Evolutionary conservation across 1,140 invertebrate genomes (phyloP).

Genomic region (Zaprionus davidi): DNA sequence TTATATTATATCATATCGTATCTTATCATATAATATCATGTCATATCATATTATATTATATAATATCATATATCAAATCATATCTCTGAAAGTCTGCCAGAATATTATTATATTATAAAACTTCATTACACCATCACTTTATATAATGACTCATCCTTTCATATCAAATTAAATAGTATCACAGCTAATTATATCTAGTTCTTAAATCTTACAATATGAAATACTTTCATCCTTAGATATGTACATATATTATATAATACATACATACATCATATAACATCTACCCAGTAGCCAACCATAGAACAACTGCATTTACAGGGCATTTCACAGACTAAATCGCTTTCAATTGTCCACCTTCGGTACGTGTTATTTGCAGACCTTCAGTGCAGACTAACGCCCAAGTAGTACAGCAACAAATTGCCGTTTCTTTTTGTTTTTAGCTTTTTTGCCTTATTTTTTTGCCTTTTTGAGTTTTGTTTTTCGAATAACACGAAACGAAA

Average conservation of each 20-base stretch:
- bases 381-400: constrained; percentile 30
- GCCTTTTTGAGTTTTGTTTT: constrained; percentile 28
- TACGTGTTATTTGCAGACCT: constrained; percentile 61
- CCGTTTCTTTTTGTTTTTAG: constrained; percentile 9
- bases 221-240: too few species aligned
- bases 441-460: constrained; percentile 25
- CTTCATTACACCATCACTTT: background rate
- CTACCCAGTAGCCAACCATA: background rate
- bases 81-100: too few species aligned
- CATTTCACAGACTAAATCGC: background rate
- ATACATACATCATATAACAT: background rate
- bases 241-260: background rate
- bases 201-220: too few species aligned
- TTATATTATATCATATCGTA: too few species aligned
- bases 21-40: too few species aligned
- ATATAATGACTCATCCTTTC: too few species aligned
- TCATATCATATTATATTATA: background rate
- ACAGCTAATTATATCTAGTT: too few species aligned
- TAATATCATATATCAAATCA: too few species aligned
- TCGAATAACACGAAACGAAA: constrained; percentile 73
- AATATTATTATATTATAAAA: background rate
- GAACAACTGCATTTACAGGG: background rate
- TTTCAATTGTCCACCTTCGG: constrained; percentile 34
- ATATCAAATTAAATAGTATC: too few species aligned
- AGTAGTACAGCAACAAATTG: constrained; percentile 38